Evolutionary conservation across 2,888 invertebrate genomes (phyloP).

Genomic region (Eupithecia dodoneata): DNA sequence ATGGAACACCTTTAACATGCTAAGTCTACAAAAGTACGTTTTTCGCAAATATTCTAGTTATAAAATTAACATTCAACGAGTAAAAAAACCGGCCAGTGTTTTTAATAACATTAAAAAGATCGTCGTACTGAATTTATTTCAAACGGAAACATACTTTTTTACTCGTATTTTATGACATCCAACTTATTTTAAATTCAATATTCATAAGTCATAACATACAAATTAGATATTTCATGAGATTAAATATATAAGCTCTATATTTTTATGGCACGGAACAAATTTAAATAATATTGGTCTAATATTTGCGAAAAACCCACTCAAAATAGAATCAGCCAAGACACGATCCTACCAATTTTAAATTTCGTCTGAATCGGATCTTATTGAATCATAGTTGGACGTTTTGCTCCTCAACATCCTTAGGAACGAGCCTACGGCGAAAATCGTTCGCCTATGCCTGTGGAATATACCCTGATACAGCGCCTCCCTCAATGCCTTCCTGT

Average conservation of each 20-base stretch:
- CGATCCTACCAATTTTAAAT: conserved; percentile 56
- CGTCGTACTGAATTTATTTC: not conserved
- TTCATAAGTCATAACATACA: no score
- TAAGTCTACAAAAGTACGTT: not conserved
- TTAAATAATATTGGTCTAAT: not conserved
- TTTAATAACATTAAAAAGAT: not conserved
- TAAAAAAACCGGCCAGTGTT: not conserved
- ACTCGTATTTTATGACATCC: not conserved
- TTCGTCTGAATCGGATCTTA: conserved; percentile 85
- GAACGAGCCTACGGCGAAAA: conserved; percentile 90
- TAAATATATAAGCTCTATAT: not conserved
- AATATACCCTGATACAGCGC: conserved; percentile 91
- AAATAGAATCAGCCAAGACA: not conserved
- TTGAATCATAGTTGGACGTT: conserved; percentile 90
- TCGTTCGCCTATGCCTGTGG: conserved; percentile 89
- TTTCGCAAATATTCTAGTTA: not conserved
- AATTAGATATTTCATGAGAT: not conserved
- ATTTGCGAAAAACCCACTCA: conserved; percentile 9
- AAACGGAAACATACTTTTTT: not conserved
- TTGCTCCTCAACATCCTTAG: conserved; percentile 89
- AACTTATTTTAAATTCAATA: not conserved
- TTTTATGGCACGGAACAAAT: not conserved
- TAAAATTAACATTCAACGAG: not conserved
- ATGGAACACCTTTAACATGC: not conserved
- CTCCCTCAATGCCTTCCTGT: conserved; percentile 88